A percentile compares a stretch with the other conserved stretches of the same genome.
Conservation (phyloP, 2,113 vertebrate species). For the Cepphus grylle region DNA sequence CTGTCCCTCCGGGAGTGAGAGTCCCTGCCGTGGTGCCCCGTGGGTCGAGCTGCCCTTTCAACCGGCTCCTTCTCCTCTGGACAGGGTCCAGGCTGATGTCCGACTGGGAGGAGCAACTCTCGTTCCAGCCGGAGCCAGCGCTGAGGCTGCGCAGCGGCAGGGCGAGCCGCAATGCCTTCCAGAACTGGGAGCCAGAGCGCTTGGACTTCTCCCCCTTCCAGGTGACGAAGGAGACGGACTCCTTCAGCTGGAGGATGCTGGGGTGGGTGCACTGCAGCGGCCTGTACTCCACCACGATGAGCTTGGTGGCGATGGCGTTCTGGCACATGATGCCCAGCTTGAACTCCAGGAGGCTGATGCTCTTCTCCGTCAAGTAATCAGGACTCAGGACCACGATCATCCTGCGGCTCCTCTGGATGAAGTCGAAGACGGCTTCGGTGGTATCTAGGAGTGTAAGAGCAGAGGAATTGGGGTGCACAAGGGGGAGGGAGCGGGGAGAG, state of each 20-base stretch:
- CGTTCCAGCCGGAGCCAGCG: slow-evolving; percentile 79
- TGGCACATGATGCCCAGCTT: slow-evolving; percentile 88
- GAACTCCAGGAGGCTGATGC: slow-evolving; percentile 89
- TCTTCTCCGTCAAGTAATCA: slow-evolving; percentile 84
- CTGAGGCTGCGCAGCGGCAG: slow-evolving; percentile 84
- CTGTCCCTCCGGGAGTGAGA: background rate
- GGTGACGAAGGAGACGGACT: slow-evolving; percentile 74
- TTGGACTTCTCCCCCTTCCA: slow-evolving; percentile 86
- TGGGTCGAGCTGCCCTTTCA: slow-evolving; percentile 57
- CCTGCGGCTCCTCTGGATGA: slow-evolving; percentile 87
- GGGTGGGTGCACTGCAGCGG: slow-evolving; percentile 75
- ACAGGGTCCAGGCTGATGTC: slow-evolving; percentile 80
- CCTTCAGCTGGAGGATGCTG: slow-evolving; percentile 81
- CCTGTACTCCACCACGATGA: slow-evolving; percentile 82
- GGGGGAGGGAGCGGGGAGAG: background rate
- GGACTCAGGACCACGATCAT: slow-evolving; percentile 88
- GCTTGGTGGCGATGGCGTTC: slow-evolving; percentile 73
- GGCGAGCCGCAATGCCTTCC: slow-evolving; percentile 84
- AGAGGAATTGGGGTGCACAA: slow-evolving; percentile 16
- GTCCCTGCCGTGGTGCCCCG: background rate
- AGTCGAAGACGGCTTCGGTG: slow-evolving; percentile 81
- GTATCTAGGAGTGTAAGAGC: slow-evolving; percentile 73
- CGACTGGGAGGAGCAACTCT: slow-evolving; percentile 91
- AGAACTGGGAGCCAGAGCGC: slow-evolving; percentile 80
- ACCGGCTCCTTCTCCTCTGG: slow-evolving; percentile 65